Evolutionary conservation across 2,113 vertebrate genomes (phyloP).

Genomic region (Callipepla squamata): DNA sequence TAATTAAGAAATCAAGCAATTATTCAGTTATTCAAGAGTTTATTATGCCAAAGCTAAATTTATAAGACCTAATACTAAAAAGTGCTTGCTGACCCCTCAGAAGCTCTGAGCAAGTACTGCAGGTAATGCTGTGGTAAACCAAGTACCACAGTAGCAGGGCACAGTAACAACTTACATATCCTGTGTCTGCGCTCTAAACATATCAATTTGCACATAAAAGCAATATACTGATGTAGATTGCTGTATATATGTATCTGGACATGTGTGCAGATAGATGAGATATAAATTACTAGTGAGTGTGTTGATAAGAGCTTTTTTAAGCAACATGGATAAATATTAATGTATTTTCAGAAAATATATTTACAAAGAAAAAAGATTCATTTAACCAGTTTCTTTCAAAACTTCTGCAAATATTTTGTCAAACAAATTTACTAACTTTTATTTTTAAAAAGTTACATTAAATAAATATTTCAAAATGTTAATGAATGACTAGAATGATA

Average conservation of each 20-base stretch:
- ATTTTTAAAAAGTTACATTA: neutral
- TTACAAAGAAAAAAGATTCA: accelerated
- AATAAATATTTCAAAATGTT: neutral
- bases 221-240: neutral
- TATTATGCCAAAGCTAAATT: neutral
- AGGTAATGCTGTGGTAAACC: too few species aligned
- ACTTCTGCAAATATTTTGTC: neutral
- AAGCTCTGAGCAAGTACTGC: neutral
- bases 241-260: neutral
- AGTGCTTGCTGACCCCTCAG: neutral
- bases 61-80: neutral
- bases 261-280: too few species aligned
- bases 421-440: neutral
- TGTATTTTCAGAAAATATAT: neutral
- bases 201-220: neutral
- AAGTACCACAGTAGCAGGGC: neutral
- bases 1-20: neutral
- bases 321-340: neutral
- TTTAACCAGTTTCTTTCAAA: neutral
- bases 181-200: neutral
- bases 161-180: neutral
- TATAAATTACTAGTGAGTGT: neutral
- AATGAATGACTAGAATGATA: neutral
- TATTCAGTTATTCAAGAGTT: neutral
- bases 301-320: neutral